A percentile compares a stretch with the other conserved stretches of the same genome.
Conservation (phyloP, 2,888 invertebrate species). For the Leucophenga maculata region DNA sequence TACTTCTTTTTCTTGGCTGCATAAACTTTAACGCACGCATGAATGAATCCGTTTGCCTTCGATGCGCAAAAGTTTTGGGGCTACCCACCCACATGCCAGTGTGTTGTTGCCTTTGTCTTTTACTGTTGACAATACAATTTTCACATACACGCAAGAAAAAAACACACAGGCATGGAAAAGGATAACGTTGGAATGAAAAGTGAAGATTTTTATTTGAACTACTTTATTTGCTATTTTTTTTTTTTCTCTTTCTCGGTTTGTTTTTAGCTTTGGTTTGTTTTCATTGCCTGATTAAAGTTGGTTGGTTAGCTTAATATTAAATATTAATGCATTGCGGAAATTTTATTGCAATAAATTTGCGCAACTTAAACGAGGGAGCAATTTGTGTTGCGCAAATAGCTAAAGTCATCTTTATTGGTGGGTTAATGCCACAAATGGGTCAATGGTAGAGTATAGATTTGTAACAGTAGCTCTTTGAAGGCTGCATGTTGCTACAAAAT, state of each 20-base stretch:
- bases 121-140: constrained; percentile 22
- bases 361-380: no score
- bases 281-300: not conserved
- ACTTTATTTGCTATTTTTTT: not conserved
- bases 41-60: not conserved
- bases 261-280: not conserved
- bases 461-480: no score
- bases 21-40: constrained; percentile 11
- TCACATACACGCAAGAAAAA: not conserved
- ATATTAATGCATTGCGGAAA: constrained; percentile 3
- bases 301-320: not conserved
- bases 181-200: not conserved
- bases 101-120: not conserved
- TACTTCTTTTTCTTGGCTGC: not conserved
- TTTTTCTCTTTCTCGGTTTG: not conserved
- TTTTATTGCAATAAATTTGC: not conserved
- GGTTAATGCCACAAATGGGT: no score
- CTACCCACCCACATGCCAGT: constrained; percentile 6
- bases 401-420: no score
- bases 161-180: not conserved
- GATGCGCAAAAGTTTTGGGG: not conserved
- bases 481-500: no score
- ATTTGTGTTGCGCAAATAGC: no score
- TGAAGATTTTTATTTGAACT: constrained; percentile 7
- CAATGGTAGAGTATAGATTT: no score